Conservation (phyloP, 2,888 invertebrate species). For the Tenthredo mesomela region DNA sequence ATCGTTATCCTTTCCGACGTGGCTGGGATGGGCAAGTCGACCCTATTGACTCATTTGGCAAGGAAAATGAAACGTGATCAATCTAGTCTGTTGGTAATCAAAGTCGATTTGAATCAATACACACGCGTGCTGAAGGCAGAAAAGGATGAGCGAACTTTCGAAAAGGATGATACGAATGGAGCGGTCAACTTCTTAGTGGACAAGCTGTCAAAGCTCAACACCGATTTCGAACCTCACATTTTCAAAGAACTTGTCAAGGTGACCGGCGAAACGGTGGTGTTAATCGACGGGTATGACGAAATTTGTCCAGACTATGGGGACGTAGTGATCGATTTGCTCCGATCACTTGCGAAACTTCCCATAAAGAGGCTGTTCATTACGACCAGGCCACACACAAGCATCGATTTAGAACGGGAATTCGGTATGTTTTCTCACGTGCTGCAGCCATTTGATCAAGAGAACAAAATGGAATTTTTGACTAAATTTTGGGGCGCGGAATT, state of each 20-base stretch:
- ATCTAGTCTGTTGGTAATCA: neutral
- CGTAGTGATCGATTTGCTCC: neutral
- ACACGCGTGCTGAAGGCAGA: neutral
- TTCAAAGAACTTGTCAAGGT: neutral
- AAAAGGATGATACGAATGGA: neutral
- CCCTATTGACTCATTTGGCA: neutral
- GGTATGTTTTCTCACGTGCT: neutral
- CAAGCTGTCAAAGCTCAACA: neutral
- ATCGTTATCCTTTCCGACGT: neutral
- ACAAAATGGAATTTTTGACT: neutral
- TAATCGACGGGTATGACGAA: slow-evolving; percentile 5
- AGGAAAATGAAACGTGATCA: neutral
- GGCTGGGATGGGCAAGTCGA: slow-evolving; percentile 9
- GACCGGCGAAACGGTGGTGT: neutral
- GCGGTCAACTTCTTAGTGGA: neutral
- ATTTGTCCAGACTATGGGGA: neutral
- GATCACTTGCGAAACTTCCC: neutral
- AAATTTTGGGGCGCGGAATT: neutral
- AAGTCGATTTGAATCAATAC: neutral
- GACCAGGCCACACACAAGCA: neutral
- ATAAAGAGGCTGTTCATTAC: neutral
- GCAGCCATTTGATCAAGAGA: neutral
- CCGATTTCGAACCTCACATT: neutral
- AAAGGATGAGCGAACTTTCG: neutral
- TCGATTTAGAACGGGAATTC: neutral